Conservation (phyloP, 2,888 invertebrate genomes). For the Automeris io region DNA sequence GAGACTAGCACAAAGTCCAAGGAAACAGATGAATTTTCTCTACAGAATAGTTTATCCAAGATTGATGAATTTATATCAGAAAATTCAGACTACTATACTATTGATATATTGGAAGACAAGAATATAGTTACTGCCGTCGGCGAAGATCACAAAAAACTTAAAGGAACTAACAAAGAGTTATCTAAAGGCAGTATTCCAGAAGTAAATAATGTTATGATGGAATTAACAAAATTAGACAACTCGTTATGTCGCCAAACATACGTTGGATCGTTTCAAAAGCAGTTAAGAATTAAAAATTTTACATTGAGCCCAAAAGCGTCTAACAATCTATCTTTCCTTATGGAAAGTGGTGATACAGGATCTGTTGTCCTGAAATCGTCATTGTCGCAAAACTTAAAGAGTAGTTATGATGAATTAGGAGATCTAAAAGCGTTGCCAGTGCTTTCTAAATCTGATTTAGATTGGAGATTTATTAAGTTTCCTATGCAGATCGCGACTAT, state of each 20-base stretch:
- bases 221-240: conserved; percentile 38
- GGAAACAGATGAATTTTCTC: conserved; percentile 15
- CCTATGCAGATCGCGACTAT: conserved; percentile 54
- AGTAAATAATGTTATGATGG: conserved; percentile 24
- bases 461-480: conserved; percentile 37
- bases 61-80: conserved; percentile 22
- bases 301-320: conserved; percentile 53
- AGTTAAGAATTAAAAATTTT: conserved; percentile 44
- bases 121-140: conserved; percentile 40
- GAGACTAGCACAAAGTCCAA: conserved; percentile 23
- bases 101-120: conserved; percentile 42
- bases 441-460: conserved; percentile 32
- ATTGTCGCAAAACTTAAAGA: conserved; percentile 27
- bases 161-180: conserved; percentile 6
- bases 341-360: conserved; percentile 50
- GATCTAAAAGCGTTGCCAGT: conserved; percentile 29
- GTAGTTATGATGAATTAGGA: conserved; percentile 20
- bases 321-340: conserved; percentile 35
- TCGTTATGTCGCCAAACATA: conserved; percentile 37
- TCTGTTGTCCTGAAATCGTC: conserved; percentile 41
- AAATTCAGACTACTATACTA: conserved; percentile 35
- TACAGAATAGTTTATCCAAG: conserved; percentile 16
- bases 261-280: conserved; percentile 41
- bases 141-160: conserved; percentile 16
- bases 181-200: conserved; percentile 13